A percentile compares a stretch with the other conserved stretches of the same genome.
phyloP scores from a whole-genome alignment of 2,113 vertebrate genomes.

The Variabilichromis moorii region DNA sequence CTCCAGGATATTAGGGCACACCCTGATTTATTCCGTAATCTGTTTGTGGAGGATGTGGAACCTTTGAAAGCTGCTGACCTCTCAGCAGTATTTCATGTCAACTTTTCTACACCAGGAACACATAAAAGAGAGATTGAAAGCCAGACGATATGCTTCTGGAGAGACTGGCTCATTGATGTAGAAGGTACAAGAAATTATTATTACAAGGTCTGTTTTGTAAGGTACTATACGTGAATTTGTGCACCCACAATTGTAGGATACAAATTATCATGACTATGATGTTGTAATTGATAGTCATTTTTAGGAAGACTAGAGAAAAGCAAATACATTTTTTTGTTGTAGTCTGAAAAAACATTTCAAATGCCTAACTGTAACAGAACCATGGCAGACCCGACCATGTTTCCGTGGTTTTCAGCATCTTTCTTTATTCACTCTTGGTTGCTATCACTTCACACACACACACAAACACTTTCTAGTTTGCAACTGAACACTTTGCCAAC shows the following conservation, averaged over 20 bases:
- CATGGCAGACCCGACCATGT: neutral
- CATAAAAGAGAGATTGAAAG: neutral
- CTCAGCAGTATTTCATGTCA: neutral
- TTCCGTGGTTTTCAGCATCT: neutral
- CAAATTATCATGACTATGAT: neutral
- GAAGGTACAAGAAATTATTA: neutral
- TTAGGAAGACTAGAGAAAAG: neutral
- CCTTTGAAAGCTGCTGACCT: neutral
- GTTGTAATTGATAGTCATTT: neutral
- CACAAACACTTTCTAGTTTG: rapidly evolving
- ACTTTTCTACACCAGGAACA: neutral
- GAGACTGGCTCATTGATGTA: neutral
- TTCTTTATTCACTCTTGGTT: neutral
- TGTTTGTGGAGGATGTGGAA: neutral
- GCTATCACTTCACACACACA: neutral
- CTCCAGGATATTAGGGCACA: neutral
- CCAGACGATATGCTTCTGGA: neutral
- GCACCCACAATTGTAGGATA: neutral
- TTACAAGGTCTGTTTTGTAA: neutral
- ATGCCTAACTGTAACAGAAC: neutral
- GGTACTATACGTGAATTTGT: neutral
- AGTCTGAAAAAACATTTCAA: neutral
- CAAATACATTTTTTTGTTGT: rapidly evolving
- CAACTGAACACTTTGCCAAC: neutral
- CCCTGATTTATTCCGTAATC: neutral